A percentile compares a stretch with the other conserved stretches of the same genome.
Evolutionary conservation across 1,140 invertebrate genomes (phyloP).

Genomic region (Saccostrea glomerata): DNA sequence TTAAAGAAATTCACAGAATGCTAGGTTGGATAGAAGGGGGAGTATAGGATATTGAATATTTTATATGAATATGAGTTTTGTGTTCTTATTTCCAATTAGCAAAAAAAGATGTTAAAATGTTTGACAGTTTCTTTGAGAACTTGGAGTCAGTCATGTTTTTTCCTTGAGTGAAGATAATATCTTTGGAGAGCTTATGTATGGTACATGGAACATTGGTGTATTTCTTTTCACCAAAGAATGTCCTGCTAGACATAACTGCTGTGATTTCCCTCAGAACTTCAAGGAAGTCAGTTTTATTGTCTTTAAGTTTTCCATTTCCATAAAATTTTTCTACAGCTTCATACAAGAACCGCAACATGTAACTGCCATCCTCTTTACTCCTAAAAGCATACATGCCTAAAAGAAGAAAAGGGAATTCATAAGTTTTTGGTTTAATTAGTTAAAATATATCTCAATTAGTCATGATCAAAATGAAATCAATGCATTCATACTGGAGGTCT

Average conservation of each 20-base stretch:
- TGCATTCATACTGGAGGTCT: not conserved
- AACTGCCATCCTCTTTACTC: not conserved
- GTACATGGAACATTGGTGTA: constrained; percentile 6
- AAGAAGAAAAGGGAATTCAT: not conserved
- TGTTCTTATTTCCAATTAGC: not conserved
- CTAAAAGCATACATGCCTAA: not conserved
- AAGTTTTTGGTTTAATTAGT: not conserved
- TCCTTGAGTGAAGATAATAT: constrained; percentile 3
- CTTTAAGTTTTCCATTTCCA: not conserved
- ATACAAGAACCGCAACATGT: constrained; percentile 4
- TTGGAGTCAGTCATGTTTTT: not conserved
- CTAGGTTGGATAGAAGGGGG: no score
- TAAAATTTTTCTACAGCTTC: not conserved
- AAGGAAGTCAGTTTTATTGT: not conserved
- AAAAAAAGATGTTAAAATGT: not conserved
- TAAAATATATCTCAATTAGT: not conserved
- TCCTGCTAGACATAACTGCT: not conserved
- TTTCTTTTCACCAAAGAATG: not conserved
- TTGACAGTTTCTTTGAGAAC: not conserved
- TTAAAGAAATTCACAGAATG: no score
- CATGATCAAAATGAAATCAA: not conserved
- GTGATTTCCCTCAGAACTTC: not conserved
- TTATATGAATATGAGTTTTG: not conserved
- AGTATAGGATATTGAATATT: not conserved
- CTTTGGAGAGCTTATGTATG: not conserved